Base-by-base conservation (phyloP, 2,888 invertebrate genomes). In the Conchocele bisecta region DNA sequence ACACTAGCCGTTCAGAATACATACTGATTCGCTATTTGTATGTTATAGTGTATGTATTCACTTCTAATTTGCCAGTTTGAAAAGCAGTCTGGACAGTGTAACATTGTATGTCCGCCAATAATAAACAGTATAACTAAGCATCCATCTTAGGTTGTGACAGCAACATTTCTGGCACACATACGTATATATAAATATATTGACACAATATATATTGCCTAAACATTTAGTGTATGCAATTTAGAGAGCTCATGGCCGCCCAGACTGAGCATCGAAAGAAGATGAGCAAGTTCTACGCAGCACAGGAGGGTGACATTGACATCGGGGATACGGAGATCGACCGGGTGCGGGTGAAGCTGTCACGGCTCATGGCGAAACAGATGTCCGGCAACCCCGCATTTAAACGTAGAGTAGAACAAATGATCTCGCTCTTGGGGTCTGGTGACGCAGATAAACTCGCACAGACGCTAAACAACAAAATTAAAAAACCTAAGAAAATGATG, bases 181-280 rank as follows among this genome's bases (percentile, higher is more conserved):
- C 15, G 37, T 35, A 11, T 11, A 15, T 15, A 35, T 35, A 35
- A 11, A 35, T 11, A 35, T 11, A 35, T 15, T 11, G 37, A 13
- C 15, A 11, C 11, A 11, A 35, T 35, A 13, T 11, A 13, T 35
- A 35, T 15, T 11, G 11, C 15, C 15, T 35, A 35, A 35, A 35
- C 37, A 35, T 11, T 35, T 35, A 35, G 15, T 35, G 37, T 35
- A 51, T 24, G 42, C 41, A 20, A 50, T 65, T 28, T 63, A 88
- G 88, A 4, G 89, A 89, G 64, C 67, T 89, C 26, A 85, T 88
- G 76, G 81, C 81, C 2, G 89, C 85, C 1, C 86, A 88, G 65
- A 80, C 82, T 15, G 81, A 82, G 24, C 86, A 89, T 68, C 63
- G 84, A 42, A 69, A 78, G 33, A 84, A 86, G 56, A 74, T 86